Percentiles rank a stretch among this genome's conserved stretches.
These are phyloP conservation scores for Mimumesa dahlbomi DNA, from an alignment of 2,888 invertebrate species.

Conservation along the genomic window DNA sequence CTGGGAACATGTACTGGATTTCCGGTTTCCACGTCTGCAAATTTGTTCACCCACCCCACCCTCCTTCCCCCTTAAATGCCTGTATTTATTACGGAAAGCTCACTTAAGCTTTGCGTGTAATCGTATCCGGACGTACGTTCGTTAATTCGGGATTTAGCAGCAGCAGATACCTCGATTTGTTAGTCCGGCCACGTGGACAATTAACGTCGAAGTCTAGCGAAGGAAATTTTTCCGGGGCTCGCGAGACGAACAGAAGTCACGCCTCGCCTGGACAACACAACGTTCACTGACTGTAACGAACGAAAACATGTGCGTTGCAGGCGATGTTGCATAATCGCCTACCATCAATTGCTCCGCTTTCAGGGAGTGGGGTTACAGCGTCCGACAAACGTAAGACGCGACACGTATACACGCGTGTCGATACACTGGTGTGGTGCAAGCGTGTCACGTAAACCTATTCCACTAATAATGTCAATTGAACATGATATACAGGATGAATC, in stretches of 20 bases:
- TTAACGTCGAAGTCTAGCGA: neutral
- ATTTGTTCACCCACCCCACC: neutral
- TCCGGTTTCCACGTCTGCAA: conserved; percentile 1
- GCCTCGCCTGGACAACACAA: neutral
- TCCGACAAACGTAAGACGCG: neutral
- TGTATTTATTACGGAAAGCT: neutral
- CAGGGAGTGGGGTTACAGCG: conserved; percentile 1
- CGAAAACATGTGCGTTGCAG: neutral
- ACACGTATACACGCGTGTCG: neutral
- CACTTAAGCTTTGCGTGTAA: neutral
- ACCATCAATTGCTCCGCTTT: neutral
- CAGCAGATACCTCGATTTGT: neutral
- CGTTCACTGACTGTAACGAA: neutral
- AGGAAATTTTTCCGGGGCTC: neutral
- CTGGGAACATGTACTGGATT: too few species aligned
- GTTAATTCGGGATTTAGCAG: conserved; percentile 17
- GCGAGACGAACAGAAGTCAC: neutral
- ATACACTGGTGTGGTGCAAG: too few species aligned
- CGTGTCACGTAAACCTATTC: too few species aligned
- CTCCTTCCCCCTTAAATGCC: neutral
- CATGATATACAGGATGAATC: too few species aligned
- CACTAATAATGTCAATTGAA: too few species aligned
- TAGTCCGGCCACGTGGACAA: neutral
- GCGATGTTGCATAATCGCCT: neutral
- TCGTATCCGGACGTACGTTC: neutral